These are phyloP conservation scores for Crenichthys baileyi DNA, from an alignment of 2,797 vertebrate species.

Conservation along the genomic window DNA sequence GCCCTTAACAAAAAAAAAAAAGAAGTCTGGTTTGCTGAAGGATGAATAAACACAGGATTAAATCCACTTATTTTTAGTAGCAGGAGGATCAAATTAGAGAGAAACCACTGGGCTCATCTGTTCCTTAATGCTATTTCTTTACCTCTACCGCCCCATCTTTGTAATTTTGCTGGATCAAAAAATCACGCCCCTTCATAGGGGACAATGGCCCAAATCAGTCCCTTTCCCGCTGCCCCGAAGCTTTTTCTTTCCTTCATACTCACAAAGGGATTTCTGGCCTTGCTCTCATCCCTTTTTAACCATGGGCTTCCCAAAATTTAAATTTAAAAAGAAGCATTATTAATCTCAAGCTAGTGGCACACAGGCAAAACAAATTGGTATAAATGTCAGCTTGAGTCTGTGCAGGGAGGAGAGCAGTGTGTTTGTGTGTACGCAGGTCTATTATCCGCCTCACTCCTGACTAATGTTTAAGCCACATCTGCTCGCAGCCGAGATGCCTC, in stretches of 20 bases:
- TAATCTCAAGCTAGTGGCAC: conserved; percentile 75
- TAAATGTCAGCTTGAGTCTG: conserved; percentile 61
- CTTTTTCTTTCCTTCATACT: conserved; percentile 58
- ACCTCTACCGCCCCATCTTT: not conserved
- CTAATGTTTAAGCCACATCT: conserved; percentile 71
- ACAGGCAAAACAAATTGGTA: conserved; percentile 63
- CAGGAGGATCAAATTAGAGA: not conserved
- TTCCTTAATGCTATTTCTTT: conserved; percentile 14
- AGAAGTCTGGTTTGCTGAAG: not conserved
- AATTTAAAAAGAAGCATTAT: conserved; percentile 79
- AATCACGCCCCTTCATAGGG: conserved; percentile 53
- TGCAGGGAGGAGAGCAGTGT: conserved; percentile 33
- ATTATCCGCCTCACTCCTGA: conserved; percentile 67
- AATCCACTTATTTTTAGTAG: not conserved
- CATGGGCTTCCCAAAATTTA: conserved; percentile 63
- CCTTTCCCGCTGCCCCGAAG: conserved; percentile 27
- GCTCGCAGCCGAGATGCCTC: conserved; percentile 58
- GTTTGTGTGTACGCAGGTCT: conserved; percentile 42
- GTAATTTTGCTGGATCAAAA: conserved; percentile 43
- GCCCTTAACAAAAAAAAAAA: too few relatives aligned
- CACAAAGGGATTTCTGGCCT: conserved; percentile 54
- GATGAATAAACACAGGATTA: not conserved
- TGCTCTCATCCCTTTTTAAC: conserved; percentile 55
- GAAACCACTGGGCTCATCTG: conserved; percentile 7
- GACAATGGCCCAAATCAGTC: conserved; percentile 60